Evolutionary conservation across 2,113 vertebrate genomes (phyloP).

Genomic region (Amazona guildingii): DNA sequence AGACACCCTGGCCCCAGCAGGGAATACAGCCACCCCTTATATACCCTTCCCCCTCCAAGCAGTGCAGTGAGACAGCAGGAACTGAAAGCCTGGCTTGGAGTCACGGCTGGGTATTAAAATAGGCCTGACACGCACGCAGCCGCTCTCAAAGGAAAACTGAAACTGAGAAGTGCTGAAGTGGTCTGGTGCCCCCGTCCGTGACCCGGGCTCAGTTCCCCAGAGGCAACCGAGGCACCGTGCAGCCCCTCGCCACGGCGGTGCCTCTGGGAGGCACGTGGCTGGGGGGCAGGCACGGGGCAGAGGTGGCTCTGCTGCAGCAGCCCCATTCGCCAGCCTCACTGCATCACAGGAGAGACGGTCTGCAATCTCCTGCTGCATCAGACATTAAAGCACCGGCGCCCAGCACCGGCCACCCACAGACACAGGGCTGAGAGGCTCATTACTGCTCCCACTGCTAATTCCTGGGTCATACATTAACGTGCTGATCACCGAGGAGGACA

Average conservation of each 20-base stretch:
- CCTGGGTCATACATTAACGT: not conserved
- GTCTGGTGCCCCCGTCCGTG: slow-evolving; percentile 24
- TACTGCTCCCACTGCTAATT: slow-evolving; percentile 14
- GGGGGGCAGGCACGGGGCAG: not conserved
- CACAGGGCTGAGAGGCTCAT: not conserved
- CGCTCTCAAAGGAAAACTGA: slow-evolving; percentile 76
- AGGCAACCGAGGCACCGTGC: not conserved
- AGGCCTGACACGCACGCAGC: slow-evolving; percentile 62
- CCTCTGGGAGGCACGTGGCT: not conserved
- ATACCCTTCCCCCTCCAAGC: slow-evolving; percentile 27
- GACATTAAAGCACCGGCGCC: not conserved
- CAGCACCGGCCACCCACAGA: not conserved
- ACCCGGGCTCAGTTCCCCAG: slow-evolving; percentile 67
- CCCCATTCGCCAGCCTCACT: not conserved
- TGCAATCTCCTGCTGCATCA: not conserved
- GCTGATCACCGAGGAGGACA: not conserved
- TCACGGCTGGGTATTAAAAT: slow-evolving; percentile 46
- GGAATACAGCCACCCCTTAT: not conserved
- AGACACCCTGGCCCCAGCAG: not conserved
- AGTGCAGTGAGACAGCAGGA: slow-evolving; percentile 52
- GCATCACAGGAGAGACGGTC: not conserved
- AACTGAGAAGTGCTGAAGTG: slow-evolving; percentile 65
- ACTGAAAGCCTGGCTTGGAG: slow-evolving; percentile 72
- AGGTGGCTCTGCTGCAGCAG: not conserved
- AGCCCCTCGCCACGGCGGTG: not conserved